Base-by-base conservation (phyloP, 37 sponge, comb jelly and placozoan species). In the Chondrilla cf. caribensis region DNA sequence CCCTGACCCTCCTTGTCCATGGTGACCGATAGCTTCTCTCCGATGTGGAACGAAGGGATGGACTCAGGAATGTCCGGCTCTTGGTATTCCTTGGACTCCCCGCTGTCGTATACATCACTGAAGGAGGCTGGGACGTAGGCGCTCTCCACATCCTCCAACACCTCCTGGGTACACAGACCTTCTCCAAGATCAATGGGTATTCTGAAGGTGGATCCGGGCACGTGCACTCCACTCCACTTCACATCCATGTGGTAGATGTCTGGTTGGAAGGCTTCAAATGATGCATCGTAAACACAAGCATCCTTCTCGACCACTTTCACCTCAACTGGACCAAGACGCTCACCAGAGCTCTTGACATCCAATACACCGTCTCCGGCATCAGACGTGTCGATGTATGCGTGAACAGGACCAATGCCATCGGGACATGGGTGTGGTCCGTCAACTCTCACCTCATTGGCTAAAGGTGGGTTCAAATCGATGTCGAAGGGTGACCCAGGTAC, bases 171-270 rank as follows among this genome's bases (percentile, higher is more conserved):
- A 21, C 29, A 4, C 76, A 73, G 21, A 11, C 40, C 76, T 43
- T 73, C 76, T 38, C 76, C 76, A 22, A 73, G 44, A 39, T 73
- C 76, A 38, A 73, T 43, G 22, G 24, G 76, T 18, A 91, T 41
- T 37, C n/a, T 75, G 70, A 91, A 91, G 33, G 91, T 87, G 57
- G 88, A 71, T n/a, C 91, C 85, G 0, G 81, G 84, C 15, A 91
- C 85, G 18, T 43, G 19, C 22, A 67, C 18, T 0, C 65, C 88
- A 17, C 73, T 68, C 88, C 88, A 91, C 9, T 36, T 70, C 33
- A 91, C 82, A 40, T 77, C 59, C 54, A 91, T 9, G 2, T 73
- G 76, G 79, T 87, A 87, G 60, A 54, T 58, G 35, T 91, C 91
- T 7, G 82, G 84, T 0, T 35, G 21, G 4, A 22, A 39, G 54